Base-by-base conservation (phyloP, 1,140 invertebrate genomes). In the Holcopasites calliopsidis region DNA sequence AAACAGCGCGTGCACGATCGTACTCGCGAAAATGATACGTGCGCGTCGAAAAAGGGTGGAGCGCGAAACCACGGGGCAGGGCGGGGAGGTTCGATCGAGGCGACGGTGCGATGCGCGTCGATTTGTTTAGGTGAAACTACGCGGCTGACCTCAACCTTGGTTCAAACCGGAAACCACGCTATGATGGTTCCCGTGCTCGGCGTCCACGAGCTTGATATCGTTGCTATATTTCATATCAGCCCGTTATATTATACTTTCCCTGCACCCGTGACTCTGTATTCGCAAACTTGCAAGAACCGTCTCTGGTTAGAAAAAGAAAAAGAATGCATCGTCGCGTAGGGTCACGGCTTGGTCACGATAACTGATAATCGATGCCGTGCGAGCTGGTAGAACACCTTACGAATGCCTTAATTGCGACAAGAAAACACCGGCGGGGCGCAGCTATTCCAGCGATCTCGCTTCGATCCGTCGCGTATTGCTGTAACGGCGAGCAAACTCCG, bases 111-210 rank as follows among this genome's bases (percentile, higher is more conserved):
- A 38, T 31, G 57, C 26, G 38, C 73, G 38, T 47, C 69, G 77
- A 68, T 85, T 78, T 82, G 75, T 87, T 86, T 85, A 85, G 66
- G 40, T 77, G 50, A 72, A 82, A 83, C 80, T 82, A 75, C 80
- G 62, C 65, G 54, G 60, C 47, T 50, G 76, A 81, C 73, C 76
- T 74, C 40, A 49, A 49, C 38, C 31, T 35, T 44, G 54, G 78
- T 70, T 85, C 80, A 57, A 86, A 70, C 71, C 77, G 82, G 84
- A 87, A 85, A 86, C 47, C 61, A 42, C 47, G 38, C 10, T 65
- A 71, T 68, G 58, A 78, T 80, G 60, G 72, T 71, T 73, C 68
- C 40, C 61, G 64, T 28, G 33, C n/a, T 40, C 49, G 54, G 38
- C n/a, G n/a, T 60, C 64, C 38, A 52, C 42, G 52, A 61, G n/a